Conservation (phyloP, 1,140 invertebrate species). For the Dreissena rostriformis region DNA sequence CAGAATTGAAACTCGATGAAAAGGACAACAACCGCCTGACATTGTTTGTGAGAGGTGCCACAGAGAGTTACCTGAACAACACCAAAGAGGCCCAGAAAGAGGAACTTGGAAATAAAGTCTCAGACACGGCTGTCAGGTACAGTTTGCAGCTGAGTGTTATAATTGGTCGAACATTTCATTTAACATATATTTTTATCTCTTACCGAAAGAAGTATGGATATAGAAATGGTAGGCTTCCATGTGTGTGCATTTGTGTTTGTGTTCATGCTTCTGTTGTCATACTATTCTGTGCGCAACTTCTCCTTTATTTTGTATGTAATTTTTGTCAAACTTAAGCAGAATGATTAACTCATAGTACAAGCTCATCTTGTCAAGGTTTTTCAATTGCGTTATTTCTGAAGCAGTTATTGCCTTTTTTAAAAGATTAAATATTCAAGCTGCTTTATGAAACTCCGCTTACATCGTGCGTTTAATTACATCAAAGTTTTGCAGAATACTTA, state of each 20-base stretch:
- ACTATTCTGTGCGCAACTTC: not conserved
- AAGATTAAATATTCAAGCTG: no score
- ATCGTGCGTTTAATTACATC: no score
- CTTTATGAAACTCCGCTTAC: no score
- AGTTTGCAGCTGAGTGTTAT: not conserved
- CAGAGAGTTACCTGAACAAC: slow-evolving; percentile 66
- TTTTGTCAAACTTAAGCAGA: no score
- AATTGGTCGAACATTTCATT: not conserved
- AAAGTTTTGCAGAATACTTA: no score
- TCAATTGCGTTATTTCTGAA: no score
- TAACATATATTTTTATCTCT: not conserved
- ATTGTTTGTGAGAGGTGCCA: slow-evolving; percentile 69
- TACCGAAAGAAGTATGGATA: not conserved
- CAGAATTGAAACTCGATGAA: slow-evolving; percentile 59
- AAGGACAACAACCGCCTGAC: slow-evolving; percentile 65
- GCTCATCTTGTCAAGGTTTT: no score
- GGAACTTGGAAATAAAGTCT: slow-evolving; percentile 65
- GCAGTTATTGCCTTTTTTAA: no score
- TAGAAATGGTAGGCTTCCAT: not conserved
- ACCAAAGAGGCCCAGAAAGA: slow-evolving; percentile 55
- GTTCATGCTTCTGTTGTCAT: not conserved
- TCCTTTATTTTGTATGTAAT: no score
- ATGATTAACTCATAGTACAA: no score
- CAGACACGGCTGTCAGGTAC: slow-evolving; percentile 70
- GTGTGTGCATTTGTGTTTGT: not conserved